A percentile compares a stretch with the other conserved stretches of the same genome.
These are phyloP conservation scores for Crotophaga sulcirostris DNA, from an alignment of 2,113 vertebrate species.

Conservation along the genomic window DNA sequence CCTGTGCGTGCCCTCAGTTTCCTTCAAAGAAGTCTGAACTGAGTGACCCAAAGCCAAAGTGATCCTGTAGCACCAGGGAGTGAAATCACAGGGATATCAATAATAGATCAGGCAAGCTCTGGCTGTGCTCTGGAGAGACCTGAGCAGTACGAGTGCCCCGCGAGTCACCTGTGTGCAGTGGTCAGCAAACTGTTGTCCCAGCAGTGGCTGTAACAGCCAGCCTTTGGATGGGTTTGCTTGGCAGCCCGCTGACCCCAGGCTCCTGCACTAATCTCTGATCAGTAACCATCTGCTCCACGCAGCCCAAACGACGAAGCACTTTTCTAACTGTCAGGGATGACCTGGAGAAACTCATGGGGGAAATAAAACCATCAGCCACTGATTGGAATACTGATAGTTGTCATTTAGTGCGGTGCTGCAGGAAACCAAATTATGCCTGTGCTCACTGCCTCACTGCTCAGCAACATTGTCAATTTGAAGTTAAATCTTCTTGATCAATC, in stretches of 20 bases:
- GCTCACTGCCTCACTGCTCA: slow-evolving; percentile 47
- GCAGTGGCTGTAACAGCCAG: background rate
- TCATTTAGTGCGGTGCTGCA: slow-evolving; percentile 54
- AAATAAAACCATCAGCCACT: slow-evolving; percentile 72
- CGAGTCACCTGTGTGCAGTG: slow-evolving; percentile 31
- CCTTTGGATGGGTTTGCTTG: slow-evolving; percentile 3
- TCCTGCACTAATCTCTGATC: slow-evolving; percentile 75
- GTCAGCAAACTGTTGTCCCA: background rate
- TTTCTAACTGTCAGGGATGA: slow-evolving; percentile 60
- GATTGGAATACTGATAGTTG: slow-evolving; percentile 68
- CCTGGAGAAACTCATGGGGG: slow-evolving; percentile 72
- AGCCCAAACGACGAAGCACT: slow-evolving; percentile 53
- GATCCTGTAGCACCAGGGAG: slow-evolving; percentile 15
- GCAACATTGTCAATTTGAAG: slow-evolving; percentile 43
- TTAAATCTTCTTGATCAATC: slow-evolving; percentile 50
- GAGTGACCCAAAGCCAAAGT: background rate
- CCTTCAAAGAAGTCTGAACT: background rate
- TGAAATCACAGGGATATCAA: slow-evolving; percentile 4
- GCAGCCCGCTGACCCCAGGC: slow-evolving; percentile 66
- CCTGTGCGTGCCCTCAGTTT: background rate
- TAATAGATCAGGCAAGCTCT: slow-evolving; percentile 23
- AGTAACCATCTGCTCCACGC: slow-evolving; percentile 79
- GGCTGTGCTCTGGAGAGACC: background rate
- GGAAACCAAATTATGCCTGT: slow-evolving; percentile 66
- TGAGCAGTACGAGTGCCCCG: background rate